These are phyloP conservation scores for Bursaphelenchus okinawaensis DNA, from an alignment of 2,888 invertebrate genomes.

Conservation along the genomic window DNA sequence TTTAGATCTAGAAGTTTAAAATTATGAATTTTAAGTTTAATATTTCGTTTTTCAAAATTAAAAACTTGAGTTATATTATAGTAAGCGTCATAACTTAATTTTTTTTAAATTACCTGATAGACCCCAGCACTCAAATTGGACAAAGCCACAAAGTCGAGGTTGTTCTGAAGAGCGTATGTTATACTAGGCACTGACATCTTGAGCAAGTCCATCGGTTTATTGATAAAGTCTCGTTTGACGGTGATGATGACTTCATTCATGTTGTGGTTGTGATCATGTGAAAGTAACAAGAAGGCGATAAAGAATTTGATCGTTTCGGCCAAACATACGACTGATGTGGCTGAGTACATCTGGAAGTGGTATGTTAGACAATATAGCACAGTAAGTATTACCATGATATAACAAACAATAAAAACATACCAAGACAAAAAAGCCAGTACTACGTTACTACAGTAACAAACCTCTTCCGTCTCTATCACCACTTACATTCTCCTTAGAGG, in stretches of 20 bases:
- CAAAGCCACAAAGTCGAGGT: slow-evolving; percentile 57
- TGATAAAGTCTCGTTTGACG: slow-evolving; percentile 43
- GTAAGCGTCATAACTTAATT: not conserved
- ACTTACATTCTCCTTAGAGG: slow-evolving; percentile 34
- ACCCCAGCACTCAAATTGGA: slow-evolving; percentile 57
- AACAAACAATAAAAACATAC: no score
- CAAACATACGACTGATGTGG: slow-evolving; percentile 52
- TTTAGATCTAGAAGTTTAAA: no score
- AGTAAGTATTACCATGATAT: no score
- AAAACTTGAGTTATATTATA: no score
- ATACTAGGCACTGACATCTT: slow-evolving; percentile 58
- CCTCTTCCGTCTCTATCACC: no score
- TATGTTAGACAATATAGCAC: no score
- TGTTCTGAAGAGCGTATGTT: slow-evolving; percentile 58
- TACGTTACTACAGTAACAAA: not conserved
- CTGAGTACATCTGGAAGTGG: slow-evolving; percentile 15
- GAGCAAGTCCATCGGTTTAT: slow-evolving; percentile 51
- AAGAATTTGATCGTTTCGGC: slow-evolving; percentile 50
- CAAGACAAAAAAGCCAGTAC: slow-evolving; percentile 9
- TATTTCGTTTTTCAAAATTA: no score
- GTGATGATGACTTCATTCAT: slow-evolving; percentile 17
- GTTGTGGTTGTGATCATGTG: slow-evolving; percentile 31
- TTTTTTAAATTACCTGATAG: slow-evolving; percentile 46
- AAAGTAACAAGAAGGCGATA: slow-evolving; percentile 45
- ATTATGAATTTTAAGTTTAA: no score